Evolutionary conservation across 1,140 invertebrate species (phyloP).

Genomic region (Polyergus mexicanus): DNA sequence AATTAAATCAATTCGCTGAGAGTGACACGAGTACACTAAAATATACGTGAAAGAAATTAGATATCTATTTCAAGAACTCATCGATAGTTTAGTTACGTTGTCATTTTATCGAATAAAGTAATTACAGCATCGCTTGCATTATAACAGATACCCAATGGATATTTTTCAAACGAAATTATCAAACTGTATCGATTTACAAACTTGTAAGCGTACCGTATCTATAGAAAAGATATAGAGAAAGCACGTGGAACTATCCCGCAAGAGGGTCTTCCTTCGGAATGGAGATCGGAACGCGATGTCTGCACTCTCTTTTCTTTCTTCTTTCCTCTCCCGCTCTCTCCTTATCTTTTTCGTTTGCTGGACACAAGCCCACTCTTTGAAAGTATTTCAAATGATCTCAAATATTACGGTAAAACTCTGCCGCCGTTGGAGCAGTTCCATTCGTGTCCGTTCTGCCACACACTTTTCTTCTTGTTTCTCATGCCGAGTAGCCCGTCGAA

Average conservation of each 20-base stretch:
- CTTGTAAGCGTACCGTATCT: background rate
- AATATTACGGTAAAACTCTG: conserved; percentile 73
- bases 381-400: conserved; percentile 78
- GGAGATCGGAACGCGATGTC: conserved; percentile 80
- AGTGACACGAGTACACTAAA: background rate
- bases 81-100: background rate
- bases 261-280: conserved; percentile 69
- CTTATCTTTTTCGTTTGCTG: conserved; percentile 57
- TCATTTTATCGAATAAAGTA: background rate
- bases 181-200: conserved; percentile 31
- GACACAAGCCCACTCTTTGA: conserved; percentile 80
- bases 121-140: background rate
- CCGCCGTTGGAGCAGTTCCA: conserved; percentile 58
- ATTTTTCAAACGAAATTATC: background rate
- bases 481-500: conserved; percentile 35
- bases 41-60: conserved; percentile 12
- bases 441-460: conserved; percentile 3
- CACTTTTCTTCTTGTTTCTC: conserved; percentile 68
- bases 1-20: conserved; percentile 8
- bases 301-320: conserved; percentile 53
- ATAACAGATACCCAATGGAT: conserved; percentile 2
- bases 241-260: no score
- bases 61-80: background rate
- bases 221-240: background rate
- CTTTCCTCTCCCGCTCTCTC: no score